Percentiles rank a stretch among this genome's conserved stretches.
These are phyloP conservation scores for Acrocephalus kingi DNA, from an alignment of 2,113 vertebrate genomes.

Conservation along the genomic window DNA sequence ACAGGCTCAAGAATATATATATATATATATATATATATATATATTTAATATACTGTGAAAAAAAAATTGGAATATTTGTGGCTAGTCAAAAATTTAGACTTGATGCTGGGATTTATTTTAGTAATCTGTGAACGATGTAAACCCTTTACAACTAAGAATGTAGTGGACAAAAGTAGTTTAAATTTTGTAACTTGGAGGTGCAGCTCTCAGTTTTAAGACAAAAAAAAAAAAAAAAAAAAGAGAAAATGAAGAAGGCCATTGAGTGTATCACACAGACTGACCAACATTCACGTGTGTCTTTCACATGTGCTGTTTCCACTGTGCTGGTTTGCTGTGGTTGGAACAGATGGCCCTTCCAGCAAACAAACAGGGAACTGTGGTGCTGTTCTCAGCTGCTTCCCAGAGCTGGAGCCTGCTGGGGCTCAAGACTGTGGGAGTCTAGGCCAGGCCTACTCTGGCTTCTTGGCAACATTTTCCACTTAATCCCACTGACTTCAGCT, in stretches of 20 bases:
- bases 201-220: background rate
- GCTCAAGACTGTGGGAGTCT: background rate
- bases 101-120: background rate
- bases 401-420: background rate
- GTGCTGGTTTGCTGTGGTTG: no score
- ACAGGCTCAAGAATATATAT: background rate
- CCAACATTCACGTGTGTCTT: fast-evolving
- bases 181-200: background rate
- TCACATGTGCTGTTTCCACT: background rate
- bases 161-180: background rate
- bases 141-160: background rate
- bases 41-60: background rate
- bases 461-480: background rate
- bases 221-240: no score
- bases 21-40: no score
- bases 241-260: background rate
- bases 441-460: background rate
- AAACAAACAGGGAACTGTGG: background rate
- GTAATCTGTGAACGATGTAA: background rate
- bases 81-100: background rate
- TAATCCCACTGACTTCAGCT: background rate
- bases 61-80: background rate
- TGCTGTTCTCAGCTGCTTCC: background rate
- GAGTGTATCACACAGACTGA: background rate
- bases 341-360: background rate